Conservation (phyloP, 1,140 invertebrate species). For the Diploscapter pachys region DNA sequence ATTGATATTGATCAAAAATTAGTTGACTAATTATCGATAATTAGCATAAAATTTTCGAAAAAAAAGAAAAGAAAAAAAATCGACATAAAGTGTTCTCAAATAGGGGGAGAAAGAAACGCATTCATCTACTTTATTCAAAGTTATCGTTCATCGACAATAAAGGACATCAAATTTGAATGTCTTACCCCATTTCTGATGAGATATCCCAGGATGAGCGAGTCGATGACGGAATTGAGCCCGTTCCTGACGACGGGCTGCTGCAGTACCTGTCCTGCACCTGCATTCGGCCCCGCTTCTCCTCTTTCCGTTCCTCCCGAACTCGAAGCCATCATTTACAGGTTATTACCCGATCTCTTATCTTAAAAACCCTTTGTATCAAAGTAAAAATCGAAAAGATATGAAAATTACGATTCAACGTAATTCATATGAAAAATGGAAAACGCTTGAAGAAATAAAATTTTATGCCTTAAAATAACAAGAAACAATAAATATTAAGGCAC, state of each 20-base stretch:
- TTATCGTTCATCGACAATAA: too few species aligned
- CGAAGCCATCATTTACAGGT: too few species aligned
- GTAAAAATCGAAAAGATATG: not conserved
- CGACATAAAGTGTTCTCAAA: too few species aligned
- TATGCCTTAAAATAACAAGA: not conserved
- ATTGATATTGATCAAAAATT: too few species aligned
- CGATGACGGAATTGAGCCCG: not conserved
- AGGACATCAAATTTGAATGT: too few species aligned
- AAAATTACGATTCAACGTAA: not conserved
- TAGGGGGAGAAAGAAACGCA: too few species aligned
- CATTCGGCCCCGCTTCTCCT: not conserved
- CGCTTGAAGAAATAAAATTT: not conserved
- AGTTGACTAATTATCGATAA: too few species aligned
- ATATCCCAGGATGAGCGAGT: constrained; percentile 13
- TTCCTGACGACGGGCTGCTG: not conserved
- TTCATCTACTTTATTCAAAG: too few species aligned
- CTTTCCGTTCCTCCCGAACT: not conserved
- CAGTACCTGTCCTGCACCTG: not conserved
- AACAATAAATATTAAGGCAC: not conserved
- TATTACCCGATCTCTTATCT: too few species aligned
- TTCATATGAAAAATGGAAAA: not conserved
- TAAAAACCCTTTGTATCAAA: constrained; percentile 1
- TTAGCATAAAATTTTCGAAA: too few species aligned
- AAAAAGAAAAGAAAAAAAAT: too few species aligned
- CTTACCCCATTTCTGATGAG: constrained; percentile 5